Percentiles rank a stretch among this genome's conserved stretches.
phyloP scores from a whole-genome alignment of 2,888 invertebrate species.

The Petrophora chlorosata region DNA sequence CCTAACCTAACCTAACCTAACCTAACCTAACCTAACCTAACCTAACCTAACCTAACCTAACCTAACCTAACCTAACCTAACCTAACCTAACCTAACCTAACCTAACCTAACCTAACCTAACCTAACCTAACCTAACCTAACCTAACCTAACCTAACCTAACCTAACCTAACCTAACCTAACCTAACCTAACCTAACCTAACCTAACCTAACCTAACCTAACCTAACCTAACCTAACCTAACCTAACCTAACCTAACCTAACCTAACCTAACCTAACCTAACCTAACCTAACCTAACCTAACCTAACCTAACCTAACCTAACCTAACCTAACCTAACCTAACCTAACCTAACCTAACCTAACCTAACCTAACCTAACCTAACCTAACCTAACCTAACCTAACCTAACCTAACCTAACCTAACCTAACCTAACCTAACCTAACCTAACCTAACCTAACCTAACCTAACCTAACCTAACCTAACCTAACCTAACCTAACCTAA shows the following conservation, averaged over 20 bases:
- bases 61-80: no score
- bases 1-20: no score
- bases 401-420: slow-evolving; percentile 33
- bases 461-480: slow-evolving; percentile 29
- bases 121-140: no score
- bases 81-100: no score
- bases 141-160: no score
- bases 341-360: slow-evolving; percentile 18
- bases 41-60: no score
- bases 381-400: slow-evolving; percentile 34
- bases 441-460: slow-evolving; percentile 24
- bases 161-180: no score
- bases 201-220: slow-evolving; percentile 1
- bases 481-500: slow-evolving; percentile 35
- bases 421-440: slow-evolving; percentile 30
- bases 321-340: slow-evolving; percentile 21
- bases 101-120: no score
- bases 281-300: slow-evolving; percentile 39
- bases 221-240: slow-evolving; percentile 23
- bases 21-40: no score
- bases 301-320: slow-evolving; percentile 41
- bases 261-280: slow-evolving; percentile 25
- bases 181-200: no score
- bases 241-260: slow-evolving; percentile 14
- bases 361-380: slow-evolving; percentile 29